Percentiles rank a stretch among this genome's conserved stretches.
These are phyloP conservation scores for Dendrophyllia cribrosa DNA, from an alignment of 64 coral and sea anemone genomes.

Conservation along the genomic window DNA sequence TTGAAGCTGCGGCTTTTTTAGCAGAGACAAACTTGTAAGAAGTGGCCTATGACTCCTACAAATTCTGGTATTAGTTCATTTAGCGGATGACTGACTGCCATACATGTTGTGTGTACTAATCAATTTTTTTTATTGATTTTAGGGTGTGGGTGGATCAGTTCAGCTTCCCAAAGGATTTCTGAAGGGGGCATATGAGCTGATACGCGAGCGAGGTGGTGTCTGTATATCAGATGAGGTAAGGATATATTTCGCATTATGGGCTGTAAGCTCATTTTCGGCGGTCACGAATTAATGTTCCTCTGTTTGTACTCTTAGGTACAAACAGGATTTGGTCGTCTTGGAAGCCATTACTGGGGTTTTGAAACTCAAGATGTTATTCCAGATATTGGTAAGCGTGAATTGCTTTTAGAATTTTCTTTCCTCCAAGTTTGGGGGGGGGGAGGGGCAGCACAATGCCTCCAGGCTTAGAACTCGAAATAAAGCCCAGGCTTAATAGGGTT, in stretches of 20 bases:
- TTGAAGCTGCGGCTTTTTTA: no score
- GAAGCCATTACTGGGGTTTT: constrained; percentile 97
- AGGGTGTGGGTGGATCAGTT: constrained; percentile 95
- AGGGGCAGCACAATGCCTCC: no score
- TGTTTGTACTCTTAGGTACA: constrained; percentile 70
- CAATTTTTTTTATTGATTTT: background rate
- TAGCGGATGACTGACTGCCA: no score
- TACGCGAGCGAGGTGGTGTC: constrained; percentile 88
- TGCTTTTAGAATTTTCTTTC: background rate
- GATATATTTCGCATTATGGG: background rate
- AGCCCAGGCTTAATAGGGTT: no score
- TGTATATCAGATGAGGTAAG: constrained; percentile 98
- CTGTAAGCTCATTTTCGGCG: background rate
- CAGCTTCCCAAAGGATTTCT: constrained; percentile 96
- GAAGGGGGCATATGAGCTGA: constrained; percentile 87
- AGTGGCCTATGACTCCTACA: no score
- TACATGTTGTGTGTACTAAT: no score
- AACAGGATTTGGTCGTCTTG: constrained; percentile 94
- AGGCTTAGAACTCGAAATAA: no score
- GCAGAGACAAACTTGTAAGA: no score
- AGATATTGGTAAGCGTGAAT: constrained; percentile 78
- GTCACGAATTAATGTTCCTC: background rate
- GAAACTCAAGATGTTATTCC: constrained; percentile 87
- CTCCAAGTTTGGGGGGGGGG: no score
- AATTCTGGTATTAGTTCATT: no score